Conservation (phyloP, 2,797 vertebrate species). For the Rhadinocentrus ornatus region DNA sequence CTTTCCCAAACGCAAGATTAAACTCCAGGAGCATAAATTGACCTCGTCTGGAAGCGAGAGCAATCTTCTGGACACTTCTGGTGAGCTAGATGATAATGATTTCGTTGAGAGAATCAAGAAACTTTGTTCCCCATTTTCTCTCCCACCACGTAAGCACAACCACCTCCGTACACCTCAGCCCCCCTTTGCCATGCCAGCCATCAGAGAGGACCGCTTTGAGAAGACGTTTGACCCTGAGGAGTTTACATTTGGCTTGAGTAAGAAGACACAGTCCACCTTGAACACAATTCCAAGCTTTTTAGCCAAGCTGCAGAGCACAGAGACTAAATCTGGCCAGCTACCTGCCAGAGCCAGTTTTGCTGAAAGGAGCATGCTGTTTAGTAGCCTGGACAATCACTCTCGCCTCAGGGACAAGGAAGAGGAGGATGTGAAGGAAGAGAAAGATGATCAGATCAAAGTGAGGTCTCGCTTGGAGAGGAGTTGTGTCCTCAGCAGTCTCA, state of each 20-base stretch:
- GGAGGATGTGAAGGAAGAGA: constrained; percentile 65
- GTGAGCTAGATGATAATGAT: constrained; percentile 88
- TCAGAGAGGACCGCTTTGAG: constrained; percentile 90
- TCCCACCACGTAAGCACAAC: constrained; percentile 91
- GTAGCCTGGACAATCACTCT: constrained; percentile 74
- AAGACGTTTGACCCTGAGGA: constrained; percentile 90
- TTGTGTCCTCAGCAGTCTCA: constrained; percentile 87
- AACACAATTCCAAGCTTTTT: constrained; percentile 76
- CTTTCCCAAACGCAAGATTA: constrained; percentile 65
- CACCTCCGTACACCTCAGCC: constrained; percentile 84
- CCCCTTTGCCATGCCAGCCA: constrained; percentile 91
- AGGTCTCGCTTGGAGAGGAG: constrained; percentile 92
- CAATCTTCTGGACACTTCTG: constrained; percentile 84
- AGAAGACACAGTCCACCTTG: constrained; percentile 73
- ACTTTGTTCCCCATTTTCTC: constrained; percentile 85
- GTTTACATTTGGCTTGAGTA: constrained; percentile 90
- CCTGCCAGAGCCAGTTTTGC: constrained; percentile 84
- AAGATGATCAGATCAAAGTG: constrained; percentile 79
- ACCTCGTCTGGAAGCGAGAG: constrained; percentile 83
- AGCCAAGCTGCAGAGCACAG: constrained; percentile 81
- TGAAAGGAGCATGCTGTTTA: constrained; percentile 88
- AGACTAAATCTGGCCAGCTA: constrained; percentile 78
- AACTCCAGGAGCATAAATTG: constrained; percentile 62
- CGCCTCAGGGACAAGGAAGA: constrained; percentile 56
- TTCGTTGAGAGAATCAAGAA: constrained; percentile 92